phyloP scores from a whole-genome alignment of 2,797 vertebrate genomes.

The Siniperca obscura region DNA sequence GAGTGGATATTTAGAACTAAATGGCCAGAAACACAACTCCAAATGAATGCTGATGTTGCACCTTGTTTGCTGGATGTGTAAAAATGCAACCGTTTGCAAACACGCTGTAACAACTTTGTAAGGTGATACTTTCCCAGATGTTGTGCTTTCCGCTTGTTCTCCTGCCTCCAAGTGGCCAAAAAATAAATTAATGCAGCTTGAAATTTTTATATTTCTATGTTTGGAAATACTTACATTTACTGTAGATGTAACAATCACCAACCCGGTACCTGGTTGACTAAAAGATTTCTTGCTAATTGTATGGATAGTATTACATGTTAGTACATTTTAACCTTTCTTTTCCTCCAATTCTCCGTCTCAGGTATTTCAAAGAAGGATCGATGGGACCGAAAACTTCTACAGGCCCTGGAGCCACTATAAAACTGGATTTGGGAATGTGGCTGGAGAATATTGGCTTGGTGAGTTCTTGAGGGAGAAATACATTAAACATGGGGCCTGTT shows the following conservation, averaged over 20 bases:
- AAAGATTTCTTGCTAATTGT: neutral
- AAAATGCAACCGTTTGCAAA: too few relatives aligned
- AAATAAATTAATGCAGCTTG: too few relatives aligned
- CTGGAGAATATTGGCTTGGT: conserved; percentile 75
- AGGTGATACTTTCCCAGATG: neutral
- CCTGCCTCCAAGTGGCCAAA: neutral
- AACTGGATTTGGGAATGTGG: conserved; percentile 68
- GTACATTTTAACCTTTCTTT: neutral
- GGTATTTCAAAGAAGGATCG: conserved; percentile 69
- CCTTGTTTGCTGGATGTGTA: too few relatives aligned
- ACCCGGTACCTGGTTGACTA: too few relatives aligned
- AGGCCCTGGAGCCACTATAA: conserved; percentile 69
- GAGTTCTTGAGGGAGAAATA: conserved; percentile 10
- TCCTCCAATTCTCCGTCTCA: conserved; percentile 15
- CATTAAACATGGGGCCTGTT: neutral
- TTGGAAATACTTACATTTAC: too few relatives aligned
- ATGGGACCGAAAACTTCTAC: conserved; percentile 70
- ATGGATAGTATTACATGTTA: neutral
- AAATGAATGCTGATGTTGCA: too few relatives aligned
- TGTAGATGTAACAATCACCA: too few relatives aligned
- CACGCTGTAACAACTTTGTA: too few relatives aligned
- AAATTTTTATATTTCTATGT: too few relatives aligned
- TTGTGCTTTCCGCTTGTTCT: too few relatives aligned
- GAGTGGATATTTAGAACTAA: too few relatives aligned
- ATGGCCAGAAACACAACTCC: too few relatives aligned